phyloP scores from a whole-genome alignment of 1,140 invertebrate species.

The Drosophila lini region DNA sequence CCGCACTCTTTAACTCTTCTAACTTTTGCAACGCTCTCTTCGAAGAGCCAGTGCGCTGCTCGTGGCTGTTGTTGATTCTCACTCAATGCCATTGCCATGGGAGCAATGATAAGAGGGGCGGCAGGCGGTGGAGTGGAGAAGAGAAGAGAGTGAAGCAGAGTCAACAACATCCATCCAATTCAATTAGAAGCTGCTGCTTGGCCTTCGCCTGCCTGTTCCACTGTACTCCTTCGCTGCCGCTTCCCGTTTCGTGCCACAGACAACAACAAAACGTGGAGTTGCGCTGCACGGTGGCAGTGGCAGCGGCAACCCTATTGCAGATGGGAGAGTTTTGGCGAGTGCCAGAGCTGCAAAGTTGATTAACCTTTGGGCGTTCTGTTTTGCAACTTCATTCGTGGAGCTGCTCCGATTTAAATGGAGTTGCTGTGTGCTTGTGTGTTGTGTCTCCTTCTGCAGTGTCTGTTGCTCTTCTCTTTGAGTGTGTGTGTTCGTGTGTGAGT shows the following conservation, averaged over 20 bases:
- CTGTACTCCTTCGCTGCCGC: slow-evolving; percentile 45
- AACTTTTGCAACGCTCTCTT: slow-evolving; percentile 44
- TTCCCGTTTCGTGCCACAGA: slow-evolving; percentile 62
- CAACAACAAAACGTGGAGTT: slow-evolving; percentile 65
- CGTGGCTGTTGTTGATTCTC: slow-evolving; percentile 29
- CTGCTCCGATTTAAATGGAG: slow-evolving; percentile 75
- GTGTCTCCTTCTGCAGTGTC: slow-evolving; percentile 54
- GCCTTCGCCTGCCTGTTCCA: slow-evolving; percentile 47
- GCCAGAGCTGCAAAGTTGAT: slow-evolving; percentile 73
- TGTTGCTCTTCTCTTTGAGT: slow-evolving; percentile 55
- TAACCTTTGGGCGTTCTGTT: slow-evolving; percentile 83
- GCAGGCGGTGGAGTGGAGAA: slow-evolving; percentile 10
- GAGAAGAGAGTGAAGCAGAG: slow-evolving; percentile 26
- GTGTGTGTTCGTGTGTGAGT: slow-evolving; percentile 11
- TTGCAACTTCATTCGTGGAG: slow-evolving; percentile 79
- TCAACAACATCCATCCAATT: slow-evolving; percentile 68
- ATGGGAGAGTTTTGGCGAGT: slow-evolving; percentile 43
- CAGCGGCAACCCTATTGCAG: slow-evolving; percentile 40
- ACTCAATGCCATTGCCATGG: slow-evolving; percentile 82
- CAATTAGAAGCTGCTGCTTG: slow-evolving; percentile 70
- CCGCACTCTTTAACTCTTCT: slow-evolving; percentile 29
- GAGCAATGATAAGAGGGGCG: slow-evolving; percentile 26
- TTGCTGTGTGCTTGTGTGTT: slow-evolving; percentile 41
- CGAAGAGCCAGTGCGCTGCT: slow-evolving; percentile 15
- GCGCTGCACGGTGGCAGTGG: slow-evolving; percentile 34